Evolutionary conservation across 2,888 invertebrate species (phyloP).

Genomic region (Machimus rusticus): DNA sequence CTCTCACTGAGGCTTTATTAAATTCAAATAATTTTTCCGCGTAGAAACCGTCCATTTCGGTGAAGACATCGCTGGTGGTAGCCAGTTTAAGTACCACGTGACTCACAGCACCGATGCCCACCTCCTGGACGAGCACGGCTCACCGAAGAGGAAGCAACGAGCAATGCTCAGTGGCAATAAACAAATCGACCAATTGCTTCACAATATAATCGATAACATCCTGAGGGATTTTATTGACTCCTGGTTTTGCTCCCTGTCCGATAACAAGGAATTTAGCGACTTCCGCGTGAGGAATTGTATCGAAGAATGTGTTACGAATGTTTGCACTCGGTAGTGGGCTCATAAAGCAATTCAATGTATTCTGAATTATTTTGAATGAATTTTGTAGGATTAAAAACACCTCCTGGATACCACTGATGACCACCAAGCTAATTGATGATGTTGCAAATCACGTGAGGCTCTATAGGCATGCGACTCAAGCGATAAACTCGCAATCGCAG

Average conservation of each 20-base stretch:
- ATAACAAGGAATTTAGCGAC: constrained; percentile 50
- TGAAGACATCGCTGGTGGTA: constrained; percentile 51
- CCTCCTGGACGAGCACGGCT: constrained; percentile 55
- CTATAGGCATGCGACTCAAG: constrained; percentile 49
- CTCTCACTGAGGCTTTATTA: background rate
- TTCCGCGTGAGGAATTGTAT: constrained; percentile 49
- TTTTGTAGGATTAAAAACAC: constrained; percentile 47
- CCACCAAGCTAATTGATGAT: constrained; percentile 50
- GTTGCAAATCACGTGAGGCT: constrained; percentile 49
- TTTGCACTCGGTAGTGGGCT: constrained; percentile 44
- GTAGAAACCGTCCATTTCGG: constrained; percentile 41
- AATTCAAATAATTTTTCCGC: background rate
- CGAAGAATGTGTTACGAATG: constrained; percentile 50
- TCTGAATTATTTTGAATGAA: background rate
- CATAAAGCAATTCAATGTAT: background rate
- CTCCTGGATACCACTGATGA: constrained; percentile 50
- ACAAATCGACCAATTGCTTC: constrained; percentile 50
- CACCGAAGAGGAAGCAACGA: constrained; percentile 56
- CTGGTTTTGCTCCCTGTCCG: constrained; percentile 50
- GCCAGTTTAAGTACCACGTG: constrained; percentile 47
- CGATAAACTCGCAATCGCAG: constrained; percentile 42
- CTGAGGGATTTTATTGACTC: constrained; percentile 51
- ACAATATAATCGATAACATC: constrained; percentile 50
- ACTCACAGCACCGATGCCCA: constrained; percentile 53
- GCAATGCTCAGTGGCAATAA: constrained; percentile 50